A percentile compares a stretch with the other conserved stretches of the same genome.
Evolutionary conservation across 2,888 invertebrate species (phyloP).

Genomic region (Itoplectis maculator): DNA sequence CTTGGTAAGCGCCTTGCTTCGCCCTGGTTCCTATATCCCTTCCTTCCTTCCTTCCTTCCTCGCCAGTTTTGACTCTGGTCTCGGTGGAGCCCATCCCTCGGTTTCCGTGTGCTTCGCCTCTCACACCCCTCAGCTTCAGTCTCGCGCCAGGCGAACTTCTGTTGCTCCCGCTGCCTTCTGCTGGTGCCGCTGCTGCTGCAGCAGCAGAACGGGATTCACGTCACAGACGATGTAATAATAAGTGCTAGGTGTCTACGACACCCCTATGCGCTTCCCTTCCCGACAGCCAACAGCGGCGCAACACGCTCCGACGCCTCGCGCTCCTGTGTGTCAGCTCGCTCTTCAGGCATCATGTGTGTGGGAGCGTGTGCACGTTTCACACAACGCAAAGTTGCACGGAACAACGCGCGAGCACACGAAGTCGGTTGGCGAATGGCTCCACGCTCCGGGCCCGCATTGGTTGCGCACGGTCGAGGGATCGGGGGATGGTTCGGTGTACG

Average conservation of each 20-base stretch:
- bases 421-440: neutral
- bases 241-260: slow-evolving; percentile 63
- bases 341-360: too few species aligned
- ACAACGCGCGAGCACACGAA: too few species aligned
- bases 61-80: neutral
- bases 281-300: slow-evolving; percentile 35
- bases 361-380: too few species aligned
- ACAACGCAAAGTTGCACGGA: too few species aligned
- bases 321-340: neutral
- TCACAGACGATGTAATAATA: slow-evolving; percentile 66
- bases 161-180: slow-evolving; percentile 23
- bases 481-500: neutral
- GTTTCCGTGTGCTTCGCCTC: neutral
- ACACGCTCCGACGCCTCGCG: slow-evolving; percentile 59
- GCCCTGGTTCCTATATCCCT: slow-evolving; percentile 11
- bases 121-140: slow-evolving; percentile 8
- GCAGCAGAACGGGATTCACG: slow-evolving; percentile 43
- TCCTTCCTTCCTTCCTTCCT: slow-evolving; percentile 8
- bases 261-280: slow-evolving; percentile 32
- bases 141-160: slow-evolving; percentile 34
- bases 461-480: too few species aligned
- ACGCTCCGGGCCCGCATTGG: too few species aligned
- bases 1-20: too few species aligned
- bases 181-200: neutral
- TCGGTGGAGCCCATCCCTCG: neutral